A percentile compares a stretch with the other conserved stretches of the same genome.
Conservation (phyloP, 1,140 invertebrate species). For the Brachionus paranguensis region DNA sequence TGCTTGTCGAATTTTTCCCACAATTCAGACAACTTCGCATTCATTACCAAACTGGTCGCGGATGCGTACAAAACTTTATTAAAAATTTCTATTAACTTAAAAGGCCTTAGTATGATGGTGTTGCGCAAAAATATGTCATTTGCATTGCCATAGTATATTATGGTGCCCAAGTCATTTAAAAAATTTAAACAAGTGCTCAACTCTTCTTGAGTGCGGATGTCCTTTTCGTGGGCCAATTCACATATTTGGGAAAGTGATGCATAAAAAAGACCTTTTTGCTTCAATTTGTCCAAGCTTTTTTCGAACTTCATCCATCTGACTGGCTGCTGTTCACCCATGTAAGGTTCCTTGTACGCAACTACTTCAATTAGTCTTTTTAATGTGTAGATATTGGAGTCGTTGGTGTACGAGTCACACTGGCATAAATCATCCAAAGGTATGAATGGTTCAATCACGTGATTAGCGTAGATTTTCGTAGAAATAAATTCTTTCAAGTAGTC, state of each 20-base stretch:
- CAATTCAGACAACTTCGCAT: conserved; percentile 42
- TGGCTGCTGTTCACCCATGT: conserved; percentile 56
- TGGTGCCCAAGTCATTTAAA: conserved; percentile 53
- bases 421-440: conserved; percentile 6
- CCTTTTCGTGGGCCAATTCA: conserved; percentile 50
- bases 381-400: conserved; percentile 37
- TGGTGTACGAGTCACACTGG: conserved; percentile 42
- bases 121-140: conserved; percentile 48
- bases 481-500: conserved; percentile 46
- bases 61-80: neutral
- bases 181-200: conserved; percentile 55
- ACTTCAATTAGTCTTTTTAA: conserved; percentile 48
- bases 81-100: conserved; percentile 45
- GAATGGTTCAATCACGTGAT: conserved; percentile 42
- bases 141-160: conserved; percentile 49
- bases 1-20: conserved; percentile 45
- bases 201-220: conserved; percentile 49
- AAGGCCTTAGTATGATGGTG: conserved; percentile 50
- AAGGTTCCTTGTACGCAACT: conserved; percentile 48
- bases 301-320: conserved; percentile 55
- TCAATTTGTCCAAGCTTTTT: conserved; percentile 49
- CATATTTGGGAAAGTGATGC: conserved; percentile 43
- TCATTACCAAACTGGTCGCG: neutral
- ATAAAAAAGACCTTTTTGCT: conserved; percentile 42
- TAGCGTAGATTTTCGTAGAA: conserved; percentile 39